These are phyloP conservation scores for Mastacembelus armatus DNA, from an alignment of 2,797 vertebrate genomes.

Conservation along the genomic window DNA sequence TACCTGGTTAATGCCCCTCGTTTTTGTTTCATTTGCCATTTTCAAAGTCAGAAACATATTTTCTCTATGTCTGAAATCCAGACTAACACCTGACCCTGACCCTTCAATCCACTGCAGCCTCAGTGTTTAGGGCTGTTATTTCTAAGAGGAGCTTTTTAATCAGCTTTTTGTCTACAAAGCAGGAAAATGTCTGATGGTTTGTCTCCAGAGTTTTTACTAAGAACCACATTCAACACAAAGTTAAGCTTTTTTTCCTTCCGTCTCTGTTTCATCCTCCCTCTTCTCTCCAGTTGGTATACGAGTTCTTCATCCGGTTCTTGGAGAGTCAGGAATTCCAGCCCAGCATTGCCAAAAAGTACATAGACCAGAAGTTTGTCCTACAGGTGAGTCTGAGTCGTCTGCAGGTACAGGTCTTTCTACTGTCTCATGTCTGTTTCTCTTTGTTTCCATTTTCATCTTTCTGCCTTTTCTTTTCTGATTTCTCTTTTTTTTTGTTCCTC, in stretches of 20 bases:
- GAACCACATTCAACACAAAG: not conserved
- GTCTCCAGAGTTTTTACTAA: constrained; percentile 6
- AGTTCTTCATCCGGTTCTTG: constrained; percentile 99
- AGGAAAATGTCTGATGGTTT: not conserved
- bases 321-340: constrained; percentile 99
- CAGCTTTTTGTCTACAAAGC: constrained; percentile 10
- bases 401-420: not conserved
- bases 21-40: constrained; percentile 30
- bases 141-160: not conserved
- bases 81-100: not conserved
- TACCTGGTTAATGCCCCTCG: constrained; percentile 70
- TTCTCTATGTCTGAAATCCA: not conserved
- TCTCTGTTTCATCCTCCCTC: not conserved
- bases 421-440: not conserved
- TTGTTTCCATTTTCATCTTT: not conserved
- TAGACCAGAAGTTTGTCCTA: constrained; percentile 99
- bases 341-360: constrained; percentile 99
- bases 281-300: constrained; percentile 93
- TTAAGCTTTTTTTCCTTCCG: no score
- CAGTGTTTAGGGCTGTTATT: constrained; percentile 3
- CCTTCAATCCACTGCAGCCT: constrained; percentile 6
- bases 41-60: not conserved
- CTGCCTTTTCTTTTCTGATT: not conserved
- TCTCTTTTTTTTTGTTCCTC: not conserved
- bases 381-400: constrained; percentile 87